phyloP scores from a whole-genome alignment of 2,797 vertebrate species.

The Sylvia borin region DNA sequence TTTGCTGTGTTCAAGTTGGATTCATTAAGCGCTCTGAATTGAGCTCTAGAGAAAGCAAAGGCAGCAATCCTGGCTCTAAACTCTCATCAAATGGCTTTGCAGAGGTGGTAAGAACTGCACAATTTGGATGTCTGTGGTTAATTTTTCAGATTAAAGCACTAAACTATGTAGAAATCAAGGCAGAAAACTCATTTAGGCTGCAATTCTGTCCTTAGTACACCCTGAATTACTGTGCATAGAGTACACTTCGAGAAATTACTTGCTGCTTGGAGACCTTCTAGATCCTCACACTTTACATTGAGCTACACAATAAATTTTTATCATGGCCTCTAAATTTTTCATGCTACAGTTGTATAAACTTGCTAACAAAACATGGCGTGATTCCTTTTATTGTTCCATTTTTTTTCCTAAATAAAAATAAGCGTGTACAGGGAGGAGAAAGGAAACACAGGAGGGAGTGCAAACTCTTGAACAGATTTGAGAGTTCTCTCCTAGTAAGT shows the following conservation, averaged over 20 bases:
- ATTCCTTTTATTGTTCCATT: not conserved
- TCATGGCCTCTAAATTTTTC: constrained; percentile 1
- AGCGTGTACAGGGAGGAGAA: not conserved
- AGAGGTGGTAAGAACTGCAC: not conserved
- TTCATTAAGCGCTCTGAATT: not conserved
- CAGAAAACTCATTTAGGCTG: not conserved
- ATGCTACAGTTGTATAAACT: not conserved
- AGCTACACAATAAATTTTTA: not conserved
- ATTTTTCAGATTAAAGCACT: not conserved
- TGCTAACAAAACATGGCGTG: not conserved
- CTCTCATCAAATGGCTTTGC: not conserved
- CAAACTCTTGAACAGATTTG: not conserved
- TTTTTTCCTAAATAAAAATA: not conserved
- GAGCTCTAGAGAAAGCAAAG: not conserved
- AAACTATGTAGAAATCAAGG: not conserved
- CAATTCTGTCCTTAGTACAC: not conserved
- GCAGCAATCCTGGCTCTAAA: not conserved
- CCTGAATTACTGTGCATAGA: not conserved
- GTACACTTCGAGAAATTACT: not conserved
- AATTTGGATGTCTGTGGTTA: not conserved
- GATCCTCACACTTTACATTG: not conserved
- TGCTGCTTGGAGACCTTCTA: constrained; percentile 9
- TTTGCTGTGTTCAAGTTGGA: not conserved
- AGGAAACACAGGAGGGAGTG: not conserved
- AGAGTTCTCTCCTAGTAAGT: not conserved